These are phyloP conservation scores for Eutrigla gurnardus DNA, from an alignment of 2,797 vertebrate genomes.

Conservation along the genomic window DNA sequence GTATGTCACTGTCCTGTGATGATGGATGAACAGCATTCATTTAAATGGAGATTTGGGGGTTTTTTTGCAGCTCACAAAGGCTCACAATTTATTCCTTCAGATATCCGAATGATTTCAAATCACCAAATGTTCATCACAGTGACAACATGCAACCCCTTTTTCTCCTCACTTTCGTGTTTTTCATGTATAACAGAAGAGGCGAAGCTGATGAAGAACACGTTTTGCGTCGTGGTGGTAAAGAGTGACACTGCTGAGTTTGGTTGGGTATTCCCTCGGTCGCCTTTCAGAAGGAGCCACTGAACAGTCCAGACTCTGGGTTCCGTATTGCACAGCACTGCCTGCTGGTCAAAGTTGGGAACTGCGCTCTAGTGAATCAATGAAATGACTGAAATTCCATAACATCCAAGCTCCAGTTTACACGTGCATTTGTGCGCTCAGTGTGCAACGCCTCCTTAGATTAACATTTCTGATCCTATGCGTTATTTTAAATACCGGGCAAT, in stretches of 20 bases:
- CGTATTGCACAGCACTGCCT: constrained; percentile 79
- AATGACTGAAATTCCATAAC: constrained; percentile 66
- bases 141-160: neutral
- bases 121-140: neutral
- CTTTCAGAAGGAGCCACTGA: constrained; percentile 43
- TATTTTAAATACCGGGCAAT: neutral
- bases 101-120: neutral
- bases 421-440: constrained; percentile 17
- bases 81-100: no score
- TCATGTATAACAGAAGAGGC: neutral
- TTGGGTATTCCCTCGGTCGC: constrained; percentile 28
- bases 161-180: constrained; percentile 1
- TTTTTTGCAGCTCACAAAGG: no score
- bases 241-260: constrained; percentile 40
- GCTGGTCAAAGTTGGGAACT: constrained; percentile 70
- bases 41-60: no score
- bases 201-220: neutral
- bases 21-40: no score
- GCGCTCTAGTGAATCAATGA: constrained; percentile 51
- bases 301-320: constrained; percentile 42
- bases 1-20: neutral
- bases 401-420: constrained; percentile 26
- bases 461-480: neutral
- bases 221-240: constrained; percentile 4
- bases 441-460: neutral